phyloP scores from a whole-genome alignment of 2,888 invertebrate genomes.

The Lepas anatifera region DNA sequence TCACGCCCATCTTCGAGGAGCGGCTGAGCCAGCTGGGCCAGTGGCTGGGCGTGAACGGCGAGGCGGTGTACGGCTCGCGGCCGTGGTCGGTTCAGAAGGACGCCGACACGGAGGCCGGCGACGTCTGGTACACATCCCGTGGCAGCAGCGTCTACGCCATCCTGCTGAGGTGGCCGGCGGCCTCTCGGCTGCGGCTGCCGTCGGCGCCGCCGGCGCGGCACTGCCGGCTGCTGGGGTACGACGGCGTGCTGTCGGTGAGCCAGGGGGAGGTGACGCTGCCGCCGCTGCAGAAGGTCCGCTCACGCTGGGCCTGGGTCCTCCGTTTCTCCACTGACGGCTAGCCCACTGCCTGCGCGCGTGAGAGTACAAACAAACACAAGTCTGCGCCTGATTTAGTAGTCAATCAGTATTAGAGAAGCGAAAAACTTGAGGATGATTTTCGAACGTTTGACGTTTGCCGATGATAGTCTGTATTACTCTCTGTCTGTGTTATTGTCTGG shows the following conservation, averaged over 20 bases:
- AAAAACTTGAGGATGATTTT: too few species aligned
- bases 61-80: slow-evolving; percentile 40
- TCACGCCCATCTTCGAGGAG: slow-evolving; percentile 74
- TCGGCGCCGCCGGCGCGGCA: slow-evolving; percentile 14
- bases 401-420: too few species aligned
- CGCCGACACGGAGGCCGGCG: slow-evolving; percentile 45
- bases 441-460: too few species aligned
- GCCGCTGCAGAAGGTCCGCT: slow-evolving; percentile 13
- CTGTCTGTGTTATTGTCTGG: too few species aligned
- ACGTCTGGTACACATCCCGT: slow-evolving; percentile 27
- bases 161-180: slow-evolving; percentile 22
- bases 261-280: slow-evolving; percentile 17
- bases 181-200: slow-evolving; percentile 15
- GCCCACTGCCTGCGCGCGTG: too few species aligned
- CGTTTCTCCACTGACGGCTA: too few species aligned
- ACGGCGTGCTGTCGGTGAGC: neutral
- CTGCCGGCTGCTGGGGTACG: slow-evolving; percentile 19
- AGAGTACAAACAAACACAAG: too few species aligned
- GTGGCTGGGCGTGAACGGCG: slow-evolving; percentile 71
- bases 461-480: too few species aligned
- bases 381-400: too few species aligned
- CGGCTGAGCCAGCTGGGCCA: slow-evolving; percentile 58
- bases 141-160: slow-evolving; percentile 22
- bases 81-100: slow-evolving; percentile 48
- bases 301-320: slow-evolving; percentile 19